These are phyloP conservation scores for Rhagium mordax DNA, from an alignment of 2,888 invertebrate genomes.

Conservation along the genomic window DNA sequence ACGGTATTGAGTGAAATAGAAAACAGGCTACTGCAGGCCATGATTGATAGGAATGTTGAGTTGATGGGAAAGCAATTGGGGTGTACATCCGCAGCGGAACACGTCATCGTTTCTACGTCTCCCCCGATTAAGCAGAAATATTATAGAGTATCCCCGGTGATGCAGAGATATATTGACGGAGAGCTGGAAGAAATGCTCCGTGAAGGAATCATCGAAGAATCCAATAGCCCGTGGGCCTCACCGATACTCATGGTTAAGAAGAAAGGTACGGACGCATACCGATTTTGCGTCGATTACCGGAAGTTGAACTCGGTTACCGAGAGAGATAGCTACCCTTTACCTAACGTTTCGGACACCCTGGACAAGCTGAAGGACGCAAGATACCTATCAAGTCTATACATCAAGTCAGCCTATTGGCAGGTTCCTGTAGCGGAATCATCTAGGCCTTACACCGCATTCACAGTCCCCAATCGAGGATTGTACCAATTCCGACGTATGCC, in stretches of 20 bases:
- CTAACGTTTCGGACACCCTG: background rate
- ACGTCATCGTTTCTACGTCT: constrained; percentile 24
- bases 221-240: constrained; percentile 54
- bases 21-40: background rate
- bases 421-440: background rate
- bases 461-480: constrained; percentile 13
- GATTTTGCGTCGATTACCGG: background rate
- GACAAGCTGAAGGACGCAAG: background rate
- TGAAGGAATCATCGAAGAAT: constrained; percentile 53
- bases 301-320: background rate
- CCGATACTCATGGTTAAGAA: constrained; percentile 54
- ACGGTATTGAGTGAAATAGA: constrained; percentile 1
- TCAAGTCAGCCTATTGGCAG: background rate
- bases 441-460: constrained; percentile 27
- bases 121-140: constrained; percentile 40
- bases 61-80: constrained; percentile 29
- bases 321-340: background rate
- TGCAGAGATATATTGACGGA: constrained; percentile 30
- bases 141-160: constrained; percentile 29
- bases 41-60: constrained; percentile 1
- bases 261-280: constrained; percentile 39
- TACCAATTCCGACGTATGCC: constrained; percentile 49
- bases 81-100: constrained; percentile 31
- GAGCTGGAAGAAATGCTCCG: constrained; percentile 37
- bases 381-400: background rate